phyloP scores from a whole-genome alignment of 2,888 invertebrate genomes.

The Spialia ferax region DNA sequence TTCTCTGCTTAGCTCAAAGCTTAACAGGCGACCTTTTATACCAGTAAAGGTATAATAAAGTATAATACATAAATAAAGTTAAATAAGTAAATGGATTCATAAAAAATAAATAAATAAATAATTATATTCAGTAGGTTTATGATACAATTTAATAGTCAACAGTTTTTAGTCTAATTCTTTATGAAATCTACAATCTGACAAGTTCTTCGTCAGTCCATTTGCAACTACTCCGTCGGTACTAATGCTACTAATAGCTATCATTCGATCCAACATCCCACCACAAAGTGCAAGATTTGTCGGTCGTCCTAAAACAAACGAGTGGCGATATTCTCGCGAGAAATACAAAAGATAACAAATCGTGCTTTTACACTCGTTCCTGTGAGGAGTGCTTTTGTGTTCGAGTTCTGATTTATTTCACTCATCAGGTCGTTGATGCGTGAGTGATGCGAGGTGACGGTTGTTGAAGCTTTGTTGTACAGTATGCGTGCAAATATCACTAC shows the following conservation, averaged over 20 bases:
- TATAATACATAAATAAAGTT: no score
- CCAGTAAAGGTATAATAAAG: no score
- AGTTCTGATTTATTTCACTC: conserved; percentile 52
- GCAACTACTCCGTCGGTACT: no score
- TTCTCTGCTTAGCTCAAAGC: no score
- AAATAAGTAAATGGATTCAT: no score
- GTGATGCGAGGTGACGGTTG: conserved; percentile 43
- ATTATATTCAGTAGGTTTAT: not conserved
- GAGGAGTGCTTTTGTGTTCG: conserved; percentile 46
- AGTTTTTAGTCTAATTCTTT: no score
- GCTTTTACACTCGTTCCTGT: conserved; percentile 57
- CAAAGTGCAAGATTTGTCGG: conserved; percentile 20
- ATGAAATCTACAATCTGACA: no score
- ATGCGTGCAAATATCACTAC: conserved; percentile 2
- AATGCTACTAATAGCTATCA: not conserved
- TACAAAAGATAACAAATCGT: conserved; percentile 64
- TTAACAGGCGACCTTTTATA: no score
- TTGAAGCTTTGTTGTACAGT: not conserved
- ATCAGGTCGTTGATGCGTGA: conserved; percentile 53
- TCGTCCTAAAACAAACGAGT: conserved; percentile 48
- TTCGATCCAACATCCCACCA: not conserved
- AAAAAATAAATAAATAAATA: no score
- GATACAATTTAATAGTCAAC: no score
- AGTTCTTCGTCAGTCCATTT: no score
- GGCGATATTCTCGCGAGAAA: conserved; percentile 41